A percentile compares a stretch with the other conserved stretches of the same genome.
Evolutionary conservation across 2,888 invertebrate genomes (phyloP).

Genomic region (Microctonus aethiopoides): DNA sequence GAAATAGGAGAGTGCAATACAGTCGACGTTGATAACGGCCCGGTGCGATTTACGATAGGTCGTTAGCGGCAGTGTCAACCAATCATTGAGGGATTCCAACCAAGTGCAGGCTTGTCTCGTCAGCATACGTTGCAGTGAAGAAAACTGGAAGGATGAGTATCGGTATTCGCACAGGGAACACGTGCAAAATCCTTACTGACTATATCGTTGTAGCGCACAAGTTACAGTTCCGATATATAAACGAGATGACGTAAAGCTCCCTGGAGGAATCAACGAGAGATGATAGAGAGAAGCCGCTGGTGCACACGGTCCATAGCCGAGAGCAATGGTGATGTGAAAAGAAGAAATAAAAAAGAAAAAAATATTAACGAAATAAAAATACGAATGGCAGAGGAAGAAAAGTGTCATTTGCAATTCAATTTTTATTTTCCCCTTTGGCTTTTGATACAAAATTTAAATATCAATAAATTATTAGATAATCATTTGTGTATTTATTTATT

Average conservation of each 20-base stretch:
- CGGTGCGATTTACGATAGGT: constrained; percentile 36
- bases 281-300: neutral
- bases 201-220: neutral
- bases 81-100: constrained; percentile 31
- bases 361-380: no score
- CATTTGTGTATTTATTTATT: neutral
- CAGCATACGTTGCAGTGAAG: constrained; percentile 19
- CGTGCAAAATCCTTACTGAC: neutral
- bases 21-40: neutral
- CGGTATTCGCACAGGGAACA: neutral
- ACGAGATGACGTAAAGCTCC: constrained; percentile 33
- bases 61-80: constrained; percentile 37
- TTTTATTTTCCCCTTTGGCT: neutral
- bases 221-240: constrained; percentile 32
- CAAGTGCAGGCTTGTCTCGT: constrained; percentile 10
- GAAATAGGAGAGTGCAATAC: neutral
- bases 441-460: no score
- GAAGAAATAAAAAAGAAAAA: constrained; percentile 4
- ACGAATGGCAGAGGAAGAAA: constrained; percentile 9
- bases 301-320: neutral
- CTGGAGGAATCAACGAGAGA: constrained; percentile 35
- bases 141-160: neutral
- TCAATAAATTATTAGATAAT: neutral
- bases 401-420: neutral
- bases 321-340: neutral